Conservation (phyloP, 1,140 invertebrate species). For the Dendroctonus ponderosae region DNA sequence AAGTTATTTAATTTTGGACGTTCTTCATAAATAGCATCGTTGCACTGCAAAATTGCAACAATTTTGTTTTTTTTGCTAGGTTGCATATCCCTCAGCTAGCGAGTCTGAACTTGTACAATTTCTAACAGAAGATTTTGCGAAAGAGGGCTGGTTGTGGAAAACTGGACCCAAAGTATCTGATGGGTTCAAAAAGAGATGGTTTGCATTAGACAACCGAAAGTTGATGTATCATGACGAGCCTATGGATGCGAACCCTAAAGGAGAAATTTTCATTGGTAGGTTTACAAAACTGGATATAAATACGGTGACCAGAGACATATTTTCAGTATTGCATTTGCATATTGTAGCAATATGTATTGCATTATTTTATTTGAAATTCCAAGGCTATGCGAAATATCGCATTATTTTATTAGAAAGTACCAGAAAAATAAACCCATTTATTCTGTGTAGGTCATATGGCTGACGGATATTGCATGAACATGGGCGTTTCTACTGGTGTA, state of each 20-base stretch:
- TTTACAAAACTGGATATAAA: neutral
- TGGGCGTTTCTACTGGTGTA: slow-evolving; percentile 65
- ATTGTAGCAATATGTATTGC: too few relatives aligned
- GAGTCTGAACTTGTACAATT: slow-evolving; percentile 73
- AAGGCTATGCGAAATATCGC: too few relatives aligned
- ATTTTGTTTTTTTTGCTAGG: slow-evolving; percentile 36
- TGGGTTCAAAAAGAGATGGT: slow-evolving; percentile 82
- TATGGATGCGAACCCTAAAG: slow-evolving; percentile 82
- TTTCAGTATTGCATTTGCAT: too few relatives aligned
- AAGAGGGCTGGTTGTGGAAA: slow-evolving; percentile 88
- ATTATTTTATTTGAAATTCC: too few relatives aligned
- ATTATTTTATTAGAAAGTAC: too few relatives aligned
- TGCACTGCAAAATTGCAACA: too few relatives aligned
- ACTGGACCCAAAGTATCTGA: slow-evolving; percentile 78
- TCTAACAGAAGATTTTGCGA: slow-evolving; percentile 76
- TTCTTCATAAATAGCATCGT: too few relatives aligned
- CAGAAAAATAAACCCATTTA: too few relatives aligned
- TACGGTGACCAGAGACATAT: too few relatives aligned
- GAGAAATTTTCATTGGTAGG: slow-evolving; percentile 80
- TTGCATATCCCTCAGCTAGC: slow-evolving; percentile 77
- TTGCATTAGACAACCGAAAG: slow-evolving; percentile 84
- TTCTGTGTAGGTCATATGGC: slow-evolving; percentile 62
- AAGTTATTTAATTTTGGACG: too few relatives aligned
- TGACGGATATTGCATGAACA: slow-evolving; percentile 69
- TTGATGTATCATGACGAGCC: slow-evolving; percentile 90